A percentile compares a stretch with the other conserved stretches of the same genome.
These are phyloP conservation scores for Tetranychus truncatus DNA, from an alignment of 2,888 invertebrate genomes.

Conservation along the genomic window DNA sequence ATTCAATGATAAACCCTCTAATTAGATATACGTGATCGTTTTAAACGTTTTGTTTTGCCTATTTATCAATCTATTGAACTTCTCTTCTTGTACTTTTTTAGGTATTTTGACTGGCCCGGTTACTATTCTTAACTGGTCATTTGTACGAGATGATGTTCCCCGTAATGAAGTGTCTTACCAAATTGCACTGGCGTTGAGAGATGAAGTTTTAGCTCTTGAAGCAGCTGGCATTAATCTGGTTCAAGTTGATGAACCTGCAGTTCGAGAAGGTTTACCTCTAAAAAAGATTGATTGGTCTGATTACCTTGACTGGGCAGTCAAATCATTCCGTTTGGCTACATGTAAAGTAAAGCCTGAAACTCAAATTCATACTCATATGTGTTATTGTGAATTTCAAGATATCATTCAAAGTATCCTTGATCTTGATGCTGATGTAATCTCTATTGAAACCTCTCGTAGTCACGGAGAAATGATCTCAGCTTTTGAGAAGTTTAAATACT, in stretches of 20 bases:
- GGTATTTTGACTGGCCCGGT: constrained; percentile 10
- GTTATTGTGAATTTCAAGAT: constrained; percentile 10
- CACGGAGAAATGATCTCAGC: constrained; percentile 2
- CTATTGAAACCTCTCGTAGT: constrained; percentile 7
- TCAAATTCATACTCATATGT: constrained; percentile 10
- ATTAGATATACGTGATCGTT: background rate
- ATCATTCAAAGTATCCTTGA: constrained; percentile 3
- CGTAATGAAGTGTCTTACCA: background rate
- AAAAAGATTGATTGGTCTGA: constrained; percentile 8
- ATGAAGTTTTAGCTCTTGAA: constrained; percentile 7
- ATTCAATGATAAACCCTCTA: background rate
- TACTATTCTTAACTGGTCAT: constrained; percentile 12
- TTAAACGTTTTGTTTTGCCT: too few species aligned
- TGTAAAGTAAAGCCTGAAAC: constrained; percentile 4
- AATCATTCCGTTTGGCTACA: background rate
- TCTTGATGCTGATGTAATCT: constrained; percentile 10
- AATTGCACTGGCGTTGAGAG: constrained; percentile 7
- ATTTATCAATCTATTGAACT: background rate
- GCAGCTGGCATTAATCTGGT: background rate
- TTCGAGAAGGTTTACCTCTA: constrained; percentile 12
- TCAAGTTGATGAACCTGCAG: constrained; percentile 12
- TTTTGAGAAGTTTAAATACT: constrained; percentile 7
- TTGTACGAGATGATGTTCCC: constrained; percentile 9
- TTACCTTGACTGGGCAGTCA: constrained; percentile 12
- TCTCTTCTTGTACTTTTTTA: background rate